Evolutionary conservation across 2,888 invertebrate species (phyloP).

Genomic region (Amorpha juglandis): DNA sequence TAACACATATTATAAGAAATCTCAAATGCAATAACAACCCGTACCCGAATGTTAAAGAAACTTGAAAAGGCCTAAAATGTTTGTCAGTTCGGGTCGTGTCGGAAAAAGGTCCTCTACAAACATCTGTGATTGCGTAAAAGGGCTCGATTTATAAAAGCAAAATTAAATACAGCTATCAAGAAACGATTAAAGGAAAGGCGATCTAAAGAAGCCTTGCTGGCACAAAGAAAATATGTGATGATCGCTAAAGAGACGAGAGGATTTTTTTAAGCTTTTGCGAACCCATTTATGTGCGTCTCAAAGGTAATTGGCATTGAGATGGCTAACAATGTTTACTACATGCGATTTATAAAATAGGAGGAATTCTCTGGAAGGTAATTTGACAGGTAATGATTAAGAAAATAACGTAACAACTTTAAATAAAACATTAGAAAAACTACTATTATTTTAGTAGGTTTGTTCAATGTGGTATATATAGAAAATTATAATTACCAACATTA

Average conservation of each 20-base stretch:
- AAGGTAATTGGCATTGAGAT: slow-evolving; percentile 55
- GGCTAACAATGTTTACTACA: slow-evolving; percentile 25
- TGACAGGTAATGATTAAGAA: neutral
- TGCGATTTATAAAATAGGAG: neutral
- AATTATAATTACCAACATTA: too few relatives aligned
- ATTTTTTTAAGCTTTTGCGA: slow-evolving; percentile 48
- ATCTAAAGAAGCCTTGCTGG: slow-evolving; percentile 51
- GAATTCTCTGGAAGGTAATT: neutral
- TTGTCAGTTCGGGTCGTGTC: neutral
- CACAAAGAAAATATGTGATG: slow-evolving; percentile 58
- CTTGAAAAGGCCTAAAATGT: neutral
- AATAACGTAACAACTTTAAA: neutral
- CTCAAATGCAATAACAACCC: neutral
- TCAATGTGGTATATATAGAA: too few relatives aligned
- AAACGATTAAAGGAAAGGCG: slow-evolving; percentile 43
- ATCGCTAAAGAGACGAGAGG: slow-evolving; percentile 53
- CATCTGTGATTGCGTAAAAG: slow-evolving; percentile 4
- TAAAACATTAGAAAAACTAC: too few relatives aligned
- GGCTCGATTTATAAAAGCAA: slow-evolving; percentile 32
- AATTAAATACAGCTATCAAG: slow-evolving; percentile 43
- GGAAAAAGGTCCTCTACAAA: neutral
- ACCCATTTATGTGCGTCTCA: slow-evolving; percentile 48
- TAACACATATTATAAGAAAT: neutral
- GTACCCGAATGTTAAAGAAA: neutral
- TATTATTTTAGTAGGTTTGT: too few relatives aligned